Conservation (phyloP, 2,797 vertebrate genomes). For the Myiothlypis chrysogaster region DNA sequence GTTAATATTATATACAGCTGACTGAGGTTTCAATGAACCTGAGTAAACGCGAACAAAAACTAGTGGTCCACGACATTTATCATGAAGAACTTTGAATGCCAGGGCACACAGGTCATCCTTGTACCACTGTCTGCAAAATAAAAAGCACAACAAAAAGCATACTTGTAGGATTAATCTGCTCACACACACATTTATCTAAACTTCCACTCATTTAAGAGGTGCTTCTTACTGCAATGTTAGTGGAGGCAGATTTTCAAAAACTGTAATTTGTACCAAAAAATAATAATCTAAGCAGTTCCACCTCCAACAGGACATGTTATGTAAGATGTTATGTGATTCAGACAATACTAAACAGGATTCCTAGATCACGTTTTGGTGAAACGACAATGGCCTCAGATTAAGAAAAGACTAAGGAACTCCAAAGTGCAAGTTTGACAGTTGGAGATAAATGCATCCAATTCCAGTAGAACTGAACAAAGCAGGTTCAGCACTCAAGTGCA, state of each 20-base stretch:
- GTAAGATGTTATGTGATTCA: background rate
- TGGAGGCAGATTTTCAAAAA: background rate
- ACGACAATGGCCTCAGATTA: background rate
- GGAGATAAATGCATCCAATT: background rate
- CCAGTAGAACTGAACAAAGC: background rate
- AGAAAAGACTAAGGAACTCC: background rate
- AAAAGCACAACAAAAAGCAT: background rate
- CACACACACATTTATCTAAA: background rate
- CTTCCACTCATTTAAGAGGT: background rate
- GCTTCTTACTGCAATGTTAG: background rate
- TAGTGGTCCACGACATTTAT: conserved; percentile 93
- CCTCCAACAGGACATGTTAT: background rate
- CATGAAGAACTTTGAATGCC: conserved; percentile 95
- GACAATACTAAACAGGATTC: background rate
- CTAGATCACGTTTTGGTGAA: background rate
- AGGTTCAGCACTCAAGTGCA: background rate
- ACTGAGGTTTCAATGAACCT: conserved; percentile 88
- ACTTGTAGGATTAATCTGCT: background rate
- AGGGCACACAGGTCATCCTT: conserved; percentile 91
- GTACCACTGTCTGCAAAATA: conserved; percentile 86
- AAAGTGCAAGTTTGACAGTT: background rate
- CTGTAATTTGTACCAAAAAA: accelerated
- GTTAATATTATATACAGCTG: conserved; percentile 90
- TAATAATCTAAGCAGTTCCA: background rate
- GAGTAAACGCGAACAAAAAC: conserved; percentile 95